A percentile compares a stretch with the other conserved stretches of the same genome.
Conservation (phyloP, 2,888 invertebrate species). For the Rhamnusium bicolor region DNA sequence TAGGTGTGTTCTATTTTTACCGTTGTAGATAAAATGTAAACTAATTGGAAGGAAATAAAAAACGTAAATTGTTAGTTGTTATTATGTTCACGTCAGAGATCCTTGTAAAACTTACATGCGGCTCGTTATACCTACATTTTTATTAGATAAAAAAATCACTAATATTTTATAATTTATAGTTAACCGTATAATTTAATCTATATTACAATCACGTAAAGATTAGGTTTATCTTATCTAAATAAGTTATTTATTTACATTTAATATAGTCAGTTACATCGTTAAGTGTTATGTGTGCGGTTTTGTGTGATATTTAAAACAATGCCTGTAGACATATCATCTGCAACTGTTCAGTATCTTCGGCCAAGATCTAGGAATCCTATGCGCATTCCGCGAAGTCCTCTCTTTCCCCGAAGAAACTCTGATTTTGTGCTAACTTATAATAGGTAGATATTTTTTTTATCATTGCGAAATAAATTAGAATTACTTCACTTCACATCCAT, state of each 20-base stretch:
- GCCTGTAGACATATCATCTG: conserved; percentile 22
- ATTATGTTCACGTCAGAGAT: conserved; percentile 30
- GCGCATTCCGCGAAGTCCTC: conserved; percentile 42
- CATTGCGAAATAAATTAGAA: not conserved
- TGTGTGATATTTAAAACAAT: conserved; percentile 14
- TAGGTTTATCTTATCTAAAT: conserved; percentile 58
- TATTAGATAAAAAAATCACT: conserved; percentile 20
- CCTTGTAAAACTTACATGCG: conserved; percentile 31
- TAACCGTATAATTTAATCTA: conserved; percentile 40
- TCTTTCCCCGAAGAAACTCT: conserved; percentile 60
- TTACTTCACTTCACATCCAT: not conserved
- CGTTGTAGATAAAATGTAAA: conserved; percentile 11
- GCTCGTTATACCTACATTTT: conserved; percentile 17
- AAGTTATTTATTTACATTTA: conserved; percentile 55
- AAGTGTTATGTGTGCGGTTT: conserved; percentile 41
- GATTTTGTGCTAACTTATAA: conserved; percentile 61
- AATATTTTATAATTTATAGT: conserved; percentile 31
- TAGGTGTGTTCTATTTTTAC: conserved; percentile 19
- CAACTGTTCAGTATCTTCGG: conserved; percentile 5
- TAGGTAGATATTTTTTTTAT: conserved; percentile 24
- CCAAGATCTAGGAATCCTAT: conserved; percentile 52
- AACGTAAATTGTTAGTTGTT: conserved; percentile 2
- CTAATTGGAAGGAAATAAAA: conserved; percentile 9
- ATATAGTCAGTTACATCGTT: conserved; percentile 48
- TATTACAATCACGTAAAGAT: conserved; percentile 45